Conservation (phyloP, 2,797 vertebrate species). For the Tragopan temminckii region DNA sequence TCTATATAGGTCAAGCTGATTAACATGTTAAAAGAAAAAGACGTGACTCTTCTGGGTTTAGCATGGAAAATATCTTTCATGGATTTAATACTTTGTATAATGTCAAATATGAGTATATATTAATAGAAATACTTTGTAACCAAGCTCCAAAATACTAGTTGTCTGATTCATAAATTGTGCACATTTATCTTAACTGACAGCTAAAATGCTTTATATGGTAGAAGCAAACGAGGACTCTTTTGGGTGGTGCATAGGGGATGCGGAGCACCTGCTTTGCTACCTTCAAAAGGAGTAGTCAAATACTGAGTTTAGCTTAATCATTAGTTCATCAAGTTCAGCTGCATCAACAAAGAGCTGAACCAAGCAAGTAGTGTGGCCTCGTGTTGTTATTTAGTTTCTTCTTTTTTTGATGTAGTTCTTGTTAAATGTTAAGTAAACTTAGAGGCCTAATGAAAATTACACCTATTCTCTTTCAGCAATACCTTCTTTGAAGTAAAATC, state of each 20-base stretch:
- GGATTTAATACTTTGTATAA: slow-evolving; percentile 25
- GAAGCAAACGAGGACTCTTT: neutral
- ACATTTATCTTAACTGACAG: slow-evolving; percentile 13
- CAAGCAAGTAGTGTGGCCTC: neutral
- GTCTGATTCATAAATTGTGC: neutral
- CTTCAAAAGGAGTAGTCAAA: neutral
- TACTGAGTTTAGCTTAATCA: neutral
- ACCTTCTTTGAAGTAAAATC: slow-evolving; percentile 99
- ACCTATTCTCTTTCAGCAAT: slow-evolving; percentile 85
- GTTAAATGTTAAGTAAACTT: neutral
- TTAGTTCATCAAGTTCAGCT: neutral
- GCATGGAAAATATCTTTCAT: slow-evolving; percentile 35
- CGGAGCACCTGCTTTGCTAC: neutral
- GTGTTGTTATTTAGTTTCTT: neutral
- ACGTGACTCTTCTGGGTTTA: slow-evolving; percentile 33
- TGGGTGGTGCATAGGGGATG: neutral
- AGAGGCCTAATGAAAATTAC: neutral
- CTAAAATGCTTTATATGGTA: neutral
- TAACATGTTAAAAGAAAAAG: slow-evolving; percentile 59
- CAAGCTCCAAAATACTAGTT: neutral
- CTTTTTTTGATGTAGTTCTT: neutral
- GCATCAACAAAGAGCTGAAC: neutral
- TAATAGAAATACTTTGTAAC: slow-evolving; percentile 46
- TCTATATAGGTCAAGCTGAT: slow-evolving; percentile 67
- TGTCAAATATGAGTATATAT: neutral